Evolutionary conservation across 1,140 invertebrate species (phyloP), one percentile per base, ranked within the genome.

Genomic region (Drosophila truncata): DNA sequence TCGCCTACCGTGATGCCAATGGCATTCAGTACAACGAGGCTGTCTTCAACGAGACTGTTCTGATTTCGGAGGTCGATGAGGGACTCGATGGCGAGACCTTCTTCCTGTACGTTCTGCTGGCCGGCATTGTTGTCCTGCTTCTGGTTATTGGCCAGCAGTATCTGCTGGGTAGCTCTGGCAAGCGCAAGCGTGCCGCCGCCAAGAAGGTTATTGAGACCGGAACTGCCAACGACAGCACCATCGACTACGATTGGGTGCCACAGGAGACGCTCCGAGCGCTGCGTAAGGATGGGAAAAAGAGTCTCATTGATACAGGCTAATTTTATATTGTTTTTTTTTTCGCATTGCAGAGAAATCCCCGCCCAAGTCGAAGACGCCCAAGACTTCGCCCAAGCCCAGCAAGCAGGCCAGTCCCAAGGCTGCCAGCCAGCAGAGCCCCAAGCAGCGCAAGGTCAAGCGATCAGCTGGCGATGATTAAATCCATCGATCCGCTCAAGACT

Each of bases 21-120:
- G 95, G 95, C 39, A 94, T 94, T 52, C 93, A 94, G 50, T 98
- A 95, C 92, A 94, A 95, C 86, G 98, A 98, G 94, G 97, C 98
- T 70, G 98, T 99, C 1, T 99, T 98, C 94, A 99, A 99, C 93
- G 98, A 99, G 94, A 99, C 99, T n/a, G 95, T 99, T 8, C 97
- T 97, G 93, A 97, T 99, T 76, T 95, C 98, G 35, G 99, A 99
- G 94, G 94, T 99, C 46, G 98, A 99, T 80, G 98, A 99, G 93
- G 98, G 98, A 69, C 94, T 99, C 16, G 98, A 99, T 94, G 98
- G 98, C 42, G 99, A 99, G 95, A 99, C 98, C 29, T 97, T 99
- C 94, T 99, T 99, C 95, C 93, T 99, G 50, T 99, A 99, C 87
- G 95, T 99, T 42, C 97, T 99, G 94, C 94, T 99, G 44, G 97